Base-by-base conservation (phyloP, 2,113 vertebrate species). In the Percopsis transmontana region DNA sequence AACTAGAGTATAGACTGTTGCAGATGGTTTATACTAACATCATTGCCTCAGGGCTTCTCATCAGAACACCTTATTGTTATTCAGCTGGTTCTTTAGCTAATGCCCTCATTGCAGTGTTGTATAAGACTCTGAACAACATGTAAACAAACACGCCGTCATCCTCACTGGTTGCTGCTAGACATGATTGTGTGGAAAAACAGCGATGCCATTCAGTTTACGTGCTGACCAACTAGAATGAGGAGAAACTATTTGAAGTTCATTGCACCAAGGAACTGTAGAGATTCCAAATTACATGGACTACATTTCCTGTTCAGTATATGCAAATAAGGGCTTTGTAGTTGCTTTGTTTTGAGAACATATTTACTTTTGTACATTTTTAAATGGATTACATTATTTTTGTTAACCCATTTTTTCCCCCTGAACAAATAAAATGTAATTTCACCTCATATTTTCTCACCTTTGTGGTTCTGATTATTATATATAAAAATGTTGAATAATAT, bases 311-410 rank as follows among this genome's bases (percentile, higher is more conserved):
- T 72, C 63, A 59, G 23, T 70, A 58, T 66, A 65, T 80, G 69
- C 61, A 75, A 70, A 68, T 74, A 85, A 87, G 83, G 85, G 82
- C 85, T 85, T 85, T 58, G 69, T 57, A 69, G 57, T 77, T 79
- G 80, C 73, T 79, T 82, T 74, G 62, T 71, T 76, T 80, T 64
- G 5, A 74, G 58, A 80, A 73, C 65, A 81, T 58, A 62, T 79
- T 81, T 85, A 83, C 68, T 85, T 87, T 87, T 78, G 66, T 70
- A 85, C 76, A 47, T 41, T 76, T 76, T 76, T 47, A 69, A 85
- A 85, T 77, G 70, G 58, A 79, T 67, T 69, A 82, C 70, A 80
- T 79, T 75, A 72, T 74, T 76, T 62, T 77, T 48, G 11, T 62
- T 62, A 63, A 76, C 75, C 58, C 66, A n/a, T n/a, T 57, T 69